Conservation (phyloP, 1,140 invertebrate genomes). For the Cydia pomonella region DNA sequence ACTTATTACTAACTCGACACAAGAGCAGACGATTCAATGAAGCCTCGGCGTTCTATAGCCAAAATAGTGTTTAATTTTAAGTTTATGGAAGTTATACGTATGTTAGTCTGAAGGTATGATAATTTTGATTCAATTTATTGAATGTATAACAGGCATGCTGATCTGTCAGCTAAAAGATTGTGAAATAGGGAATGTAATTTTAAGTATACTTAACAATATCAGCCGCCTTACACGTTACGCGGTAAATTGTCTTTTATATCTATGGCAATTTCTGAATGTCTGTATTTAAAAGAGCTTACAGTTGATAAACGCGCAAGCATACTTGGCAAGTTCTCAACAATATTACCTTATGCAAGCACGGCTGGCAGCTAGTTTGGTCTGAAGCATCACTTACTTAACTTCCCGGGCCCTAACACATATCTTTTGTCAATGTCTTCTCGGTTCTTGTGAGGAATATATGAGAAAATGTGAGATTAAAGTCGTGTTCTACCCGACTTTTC, state of each 20-base stretch:
- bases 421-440: conserved; percentile 10
- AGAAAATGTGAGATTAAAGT: background rate
- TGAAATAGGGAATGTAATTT: too few species aligned
- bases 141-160: too few species aligned
- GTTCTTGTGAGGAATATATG: conserved; percentile 13
- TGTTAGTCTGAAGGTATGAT: too few species aligned
- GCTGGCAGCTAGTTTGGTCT: conserved; percentile 1
- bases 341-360: conserved; percentile 18
- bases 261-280: conserved; percentile 14
- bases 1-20: too few species aligned
- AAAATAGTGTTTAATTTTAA: too few species aligned
- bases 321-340: conserved; percentile 4
- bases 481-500: background rate
- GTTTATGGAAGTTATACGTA: too few species aligned
- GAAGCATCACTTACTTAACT: conserved; percentile 12
- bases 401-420: background rate
- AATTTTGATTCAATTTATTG: too few species aligned
- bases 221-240: too few species aligned
- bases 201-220: too few species aligned
- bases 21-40: too few species aligned
- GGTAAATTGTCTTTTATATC: conserved; percentile 22
- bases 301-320: background rate
- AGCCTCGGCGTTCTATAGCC: too few species aligned
- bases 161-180: too few species aligned
- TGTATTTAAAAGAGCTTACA: background rate